Evolutionary conservation across 2,888 invertebrate species (phyloP), one percentile per base, ranked within the genome.

Genomic region (Morpho deidamia): DNA sequence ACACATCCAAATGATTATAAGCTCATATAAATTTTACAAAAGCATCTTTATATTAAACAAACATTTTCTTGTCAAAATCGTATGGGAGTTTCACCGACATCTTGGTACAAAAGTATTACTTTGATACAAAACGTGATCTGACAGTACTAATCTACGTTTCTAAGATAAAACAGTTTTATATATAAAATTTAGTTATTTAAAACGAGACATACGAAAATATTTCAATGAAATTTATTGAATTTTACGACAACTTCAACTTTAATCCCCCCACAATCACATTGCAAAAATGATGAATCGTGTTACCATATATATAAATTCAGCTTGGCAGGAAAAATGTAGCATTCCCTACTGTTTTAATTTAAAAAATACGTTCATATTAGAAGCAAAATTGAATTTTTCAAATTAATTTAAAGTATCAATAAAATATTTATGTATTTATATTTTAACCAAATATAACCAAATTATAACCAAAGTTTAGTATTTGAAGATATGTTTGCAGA

Each of bases 71-170:
- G 85, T 83, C 85, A 85, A 86, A 88, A 80, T 79, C 75, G 78
- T 76, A 78, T 72, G 77, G 74, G 76, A 83, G 74, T 82, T 81
- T 81, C 80, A 85, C 86, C 82, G 89, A 88, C 89, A 89, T 89
- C 85, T 88, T 89, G 87, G 74, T 77, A 69, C 71, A 71, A 65
- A 71, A 74, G 68, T 72, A 71, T 68, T 75, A 75, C 70, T 69
- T 69, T 65, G 59, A 70, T 54, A 56, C 42, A 55, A 54, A 74
- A 68, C 59, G 66, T 65, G 60, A 72, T 68, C 65, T 71, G 67
- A 69, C 63, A 69, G 67, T 70, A 66, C 63, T 62, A 65, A 62
- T 63, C 60, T 66, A 64, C 66, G 65, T 67, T 66, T 57, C 59
- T 66, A 66, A 23, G 63, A 64, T 68, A 67, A 59, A 70, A 63